A percentile compares a stretch with the other conserved stretches of the same genome.
Conservation (phyloP, 2,888 invertebrate genomes). For the Crioceris asparagi region DNA sequence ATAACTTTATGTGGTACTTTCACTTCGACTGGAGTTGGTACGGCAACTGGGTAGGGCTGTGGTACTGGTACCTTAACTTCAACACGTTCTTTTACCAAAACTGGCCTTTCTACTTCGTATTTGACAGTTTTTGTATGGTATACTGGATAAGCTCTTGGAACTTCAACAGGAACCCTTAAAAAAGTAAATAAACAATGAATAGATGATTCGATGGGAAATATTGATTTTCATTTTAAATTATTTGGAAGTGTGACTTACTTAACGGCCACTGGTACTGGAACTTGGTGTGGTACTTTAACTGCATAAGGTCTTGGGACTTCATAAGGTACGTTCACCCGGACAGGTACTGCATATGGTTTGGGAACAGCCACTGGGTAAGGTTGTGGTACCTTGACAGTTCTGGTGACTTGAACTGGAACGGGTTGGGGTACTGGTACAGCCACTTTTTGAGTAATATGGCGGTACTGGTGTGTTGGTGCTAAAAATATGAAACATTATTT, state of each 20-base stretch:
- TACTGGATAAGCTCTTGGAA: constrained; percentile 30
- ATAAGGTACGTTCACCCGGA: constrained; percentile 23
- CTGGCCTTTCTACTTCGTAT: constrained; percentile 24
- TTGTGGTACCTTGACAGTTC: constrained; percentile 14
- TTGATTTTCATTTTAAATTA: background rate
- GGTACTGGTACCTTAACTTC: constrained; percentile 23
- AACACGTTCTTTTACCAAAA: constrained; percentile 24
- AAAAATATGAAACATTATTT: too few species aligned
- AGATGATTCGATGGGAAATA: background rate
- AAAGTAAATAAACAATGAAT: background rate
- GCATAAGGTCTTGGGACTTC: constrained; percentile 26
- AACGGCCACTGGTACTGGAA: constrained; percentile 22
- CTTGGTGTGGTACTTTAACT: constrained; percentile 23
- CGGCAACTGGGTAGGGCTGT: constrained; percentile 21
- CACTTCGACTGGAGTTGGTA: constrained; percentile 23
- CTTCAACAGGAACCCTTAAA: constrained; percentile 19
- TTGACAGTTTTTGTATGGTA: constrained; percentile 21
- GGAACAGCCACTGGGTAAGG: constrained; percentile 23
- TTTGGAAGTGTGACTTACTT: constrained; percentile 1
- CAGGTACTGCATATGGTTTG: constrained; percentile 20
- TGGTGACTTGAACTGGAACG: too few species aligned
- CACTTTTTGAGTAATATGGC: too few species aligned
- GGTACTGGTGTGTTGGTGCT: too few species aligned
- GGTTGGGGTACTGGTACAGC: too few species aligned
- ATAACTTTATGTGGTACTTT: constrained; percentile 22